Evolutionary conservation across 2,113 vertebrate species (phyloP), one percentile per base, ranked within the genome.

Genomic region (Channa argus): DNA sequence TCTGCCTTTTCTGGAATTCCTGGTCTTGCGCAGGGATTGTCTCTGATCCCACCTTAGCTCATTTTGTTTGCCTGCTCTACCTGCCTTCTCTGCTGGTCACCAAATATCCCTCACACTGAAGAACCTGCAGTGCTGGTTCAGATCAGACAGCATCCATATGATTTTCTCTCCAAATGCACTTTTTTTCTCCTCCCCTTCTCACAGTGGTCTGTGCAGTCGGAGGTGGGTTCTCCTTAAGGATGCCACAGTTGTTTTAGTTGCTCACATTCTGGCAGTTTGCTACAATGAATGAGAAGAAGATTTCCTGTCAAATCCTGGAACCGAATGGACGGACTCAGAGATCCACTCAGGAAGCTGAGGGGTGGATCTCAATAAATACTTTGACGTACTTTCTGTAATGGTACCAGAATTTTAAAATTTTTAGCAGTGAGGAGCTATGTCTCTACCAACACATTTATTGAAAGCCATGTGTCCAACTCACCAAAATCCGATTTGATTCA

Each of bases 1-100:
- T 82, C 56, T 80, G 79, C 82, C 88, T 86, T 73, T 24, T 51
- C 77, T 58, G 60, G 44, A 56, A 62, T 53, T 53, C 2, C 7
- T 49, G 66, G 43, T 14, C n/a, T 33, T 8, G 46, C 24, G 24
- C 24, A 24, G 24, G 24, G 24, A 24, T 24, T 24, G 24, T 24
- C 24, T 24, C 6, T 41, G 1, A 5, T 52, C 56, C 44, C n/a
- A 9, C 67, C 58, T 4, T 44, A 5, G 56, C 63, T 79, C 43
- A 9, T 69, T 53, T 51, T 4, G 12, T 60, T 52, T 3, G 8
- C 62, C 52, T 34, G 38, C 53, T 65, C 60, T 24, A 24, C 24
- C 24, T 24, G 24, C 24, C 24, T 24, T 37, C 47, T 53, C n/a
- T 54, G 52, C 69, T 53, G 58, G 45, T 45, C 50, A 70, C 68